Conservation (phyloP, 2,888 invertebrate species). For the Melieria picta region DNA sequence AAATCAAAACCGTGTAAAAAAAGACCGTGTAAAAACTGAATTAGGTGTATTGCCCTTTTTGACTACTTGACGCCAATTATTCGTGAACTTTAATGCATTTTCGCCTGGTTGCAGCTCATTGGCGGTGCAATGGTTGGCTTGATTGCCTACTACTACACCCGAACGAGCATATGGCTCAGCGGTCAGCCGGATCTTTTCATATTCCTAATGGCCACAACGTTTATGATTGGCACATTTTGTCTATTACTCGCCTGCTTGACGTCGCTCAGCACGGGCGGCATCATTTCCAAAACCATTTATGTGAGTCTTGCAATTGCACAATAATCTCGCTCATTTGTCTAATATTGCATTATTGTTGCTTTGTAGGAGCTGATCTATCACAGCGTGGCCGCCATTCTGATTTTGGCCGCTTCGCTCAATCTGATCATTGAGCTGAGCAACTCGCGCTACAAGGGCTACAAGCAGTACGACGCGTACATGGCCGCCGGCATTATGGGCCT, state of each 20-base stretch:
- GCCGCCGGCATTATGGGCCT: conserved; percentile 80
- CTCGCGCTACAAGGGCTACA: conserved; percentile 62
- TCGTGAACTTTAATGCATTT: no score
- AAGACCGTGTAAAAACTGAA: no score
- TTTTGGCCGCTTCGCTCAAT: conserved; percentile 76
- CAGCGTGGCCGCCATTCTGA: conserved; percentile 76
- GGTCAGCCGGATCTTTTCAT: conserved; percentile 74
- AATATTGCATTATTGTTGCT: background rate
- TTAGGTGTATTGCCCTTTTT: no score
- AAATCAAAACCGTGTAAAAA: no score
- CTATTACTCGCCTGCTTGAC: conserved; percentile 78
- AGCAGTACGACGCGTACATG: conserved; percentile 73
- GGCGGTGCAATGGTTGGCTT: conserved; percentile 81
- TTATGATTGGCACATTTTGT: conserved; percentile 82
- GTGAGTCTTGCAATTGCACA: conserved; percentile 50
- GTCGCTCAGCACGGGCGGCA: conserved; percentile 83
- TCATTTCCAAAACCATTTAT: conserved; percentile 77
- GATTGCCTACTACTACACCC: conserved; percentile 70
- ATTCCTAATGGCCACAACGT: conserved; percentile 78
- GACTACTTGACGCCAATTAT: no score
- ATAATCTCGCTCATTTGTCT: background rate
- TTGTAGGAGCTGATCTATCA: conserved; percentile 85
- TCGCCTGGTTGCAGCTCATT: conserved; percentile 71
- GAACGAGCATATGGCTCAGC: conserved; percentile 49
- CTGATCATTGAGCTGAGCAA: conserved; percentile 76